Conservation (phyloP, 2,797 vertebrate species). For the Chaenodraco wilsoni region DNA sequence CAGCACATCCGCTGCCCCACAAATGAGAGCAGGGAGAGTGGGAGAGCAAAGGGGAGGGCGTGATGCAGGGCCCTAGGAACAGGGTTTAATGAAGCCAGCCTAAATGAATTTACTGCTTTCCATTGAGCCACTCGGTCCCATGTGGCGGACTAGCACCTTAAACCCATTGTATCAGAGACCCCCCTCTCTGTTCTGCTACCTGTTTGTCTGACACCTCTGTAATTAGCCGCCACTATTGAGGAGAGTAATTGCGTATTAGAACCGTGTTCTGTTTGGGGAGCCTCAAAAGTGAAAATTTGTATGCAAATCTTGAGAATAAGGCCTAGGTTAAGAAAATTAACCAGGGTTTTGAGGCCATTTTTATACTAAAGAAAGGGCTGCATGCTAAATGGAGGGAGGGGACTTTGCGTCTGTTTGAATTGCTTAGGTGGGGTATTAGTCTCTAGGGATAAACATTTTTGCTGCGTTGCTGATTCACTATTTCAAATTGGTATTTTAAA, state of each 20-base stretch:
- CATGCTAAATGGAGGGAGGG: conserved; percentile 60
- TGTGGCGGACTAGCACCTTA: conserved; percentile 65
- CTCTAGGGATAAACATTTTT: conserved; percentile 70
- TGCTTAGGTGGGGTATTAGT: conserved; percentile 61
- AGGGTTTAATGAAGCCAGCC: conserved; percentile 79
- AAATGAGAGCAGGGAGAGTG: conserved; percentile 61
- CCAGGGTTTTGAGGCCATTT: conserved; percentile 68
- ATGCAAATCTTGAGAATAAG: conserved; percentile 71
- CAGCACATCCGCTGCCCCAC: conserved; percentile 69
- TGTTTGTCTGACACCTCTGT: conserved; percentile 82
- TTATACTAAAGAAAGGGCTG: conserved; percentile 65
- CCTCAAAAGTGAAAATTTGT: conserved; percentile 74
- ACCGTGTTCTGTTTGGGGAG: conserved; percentile 67
- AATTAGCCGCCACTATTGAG: conserved; percentile 82
- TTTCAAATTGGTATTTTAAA: conserved; percentile 80
- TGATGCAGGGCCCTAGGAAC: conserved; percentile 66
- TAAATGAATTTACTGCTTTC: conserved; percentile 82
- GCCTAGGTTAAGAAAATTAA: conserved; percentile 73
- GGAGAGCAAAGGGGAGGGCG: conserved; percentile 60
- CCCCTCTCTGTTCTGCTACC: conserved; percentile 69
- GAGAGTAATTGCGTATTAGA: conserved; percentile 82
- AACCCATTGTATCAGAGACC: conserved; percentile 65
- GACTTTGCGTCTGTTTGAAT: conserved; percentile 53
- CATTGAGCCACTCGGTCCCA: conserved; percentile 75
- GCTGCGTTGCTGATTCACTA: conserved; percentile 73